Evolutionary conservation across 2,113 vertebrate species (phyloP), one percentile per base, ranked within the genome.

Genomic region (Silurus meridionalis): DNA sequence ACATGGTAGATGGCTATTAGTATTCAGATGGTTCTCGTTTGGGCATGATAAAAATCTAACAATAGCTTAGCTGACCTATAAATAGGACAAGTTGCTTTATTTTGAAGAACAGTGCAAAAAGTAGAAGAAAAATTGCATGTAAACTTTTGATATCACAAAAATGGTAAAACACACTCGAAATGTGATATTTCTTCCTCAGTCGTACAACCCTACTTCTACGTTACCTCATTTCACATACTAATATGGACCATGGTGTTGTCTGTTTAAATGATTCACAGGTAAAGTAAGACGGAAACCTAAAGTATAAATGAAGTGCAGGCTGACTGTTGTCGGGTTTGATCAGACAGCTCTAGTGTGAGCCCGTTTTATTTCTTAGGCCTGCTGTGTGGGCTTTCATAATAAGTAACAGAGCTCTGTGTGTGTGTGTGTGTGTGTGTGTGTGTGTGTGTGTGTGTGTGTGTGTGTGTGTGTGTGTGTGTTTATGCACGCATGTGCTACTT

Each of bases 321-420:
- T 80, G 1, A 25, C 37, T 60, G 14, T 14, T 17, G 52, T 75
- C 69, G 3, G 69, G 69, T 46, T 72, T 72, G 2, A 50, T 50
- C 37, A 5, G 48, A 19, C 9, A 74, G 48, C 15, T 50, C 46
- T 9, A 23, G 71, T 69, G 48, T 67, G 63, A 55, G 25, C 8
- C 14, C n/a, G 37, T 86, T 61, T 78, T 7, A 8, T 83, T 83
- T 85, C 71, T 66, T 82, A 25, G 37, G 52, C 61, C 53, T 66
- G n/a, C 48, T 79, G 61, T 81, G 67, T 58, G 60, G 86, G 14
- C 57, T 8, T 86, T 48, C 48, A 58, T 84, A 82, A 84, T 71
- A 55, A 80, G 67, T 83, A 82, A 77, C 74, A 80, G 72, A 81
- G n/a, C 4, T 46, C 3, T 80, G 52, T 50, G 52, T 7, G 6